Percentiles rank a stretch among this genome's conserved stretches.
Evolutionary conservation across 2,797 vertebrate genomes (phyloP).

Genomic region (Sebastes miniatus): DNA sequence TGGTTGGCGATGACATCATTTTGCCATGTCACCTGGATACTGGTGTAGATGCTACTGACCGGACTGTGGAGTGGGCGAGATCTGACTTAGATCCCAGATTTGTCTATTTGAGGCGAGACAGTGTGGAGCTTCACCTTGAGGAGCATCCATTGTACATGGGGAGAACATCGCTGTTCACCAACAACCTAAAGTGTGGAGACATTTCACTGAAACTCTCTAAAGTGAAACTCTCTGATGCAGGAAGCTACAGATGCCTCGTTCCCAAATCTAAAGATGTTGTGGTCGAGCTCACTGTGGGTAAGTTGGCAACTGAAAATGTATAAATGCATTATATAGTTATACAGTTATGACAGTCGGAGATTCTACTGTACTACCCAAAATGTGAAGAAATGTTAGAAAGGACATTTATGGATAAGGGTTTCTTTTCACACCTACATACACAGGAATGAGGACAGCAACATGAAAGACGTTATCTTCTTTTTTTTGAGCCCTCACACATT

Average conservation of each 20-base stretch:
- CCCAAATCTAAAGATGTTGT: not conserved
- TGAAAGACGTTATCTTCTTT: not conserved
- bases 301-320: not conserved
- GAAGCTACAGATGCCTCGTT: not conserved
- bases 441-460: not conserved
- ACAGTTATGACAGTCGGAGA: not conserved
- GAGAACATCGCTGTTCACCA: conserved; percentile 38
- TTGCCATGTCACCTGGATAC: conserved; percentile 22
- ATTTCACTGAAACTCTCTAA: conserved; percentile 26
- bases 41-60: not conserved
- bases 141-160: conserved; percentile 19
- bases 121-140: not conserved
- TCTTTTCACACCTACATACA: too few relatives aligned
- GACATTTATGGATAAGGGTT: too few relatives aligned
- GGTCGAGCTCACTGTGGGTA: not conserved
- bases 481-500: not conserved
- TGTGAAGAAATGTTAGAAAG: too few relatives aligned
- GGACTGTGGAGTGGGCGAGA: conserved; percentile 43
- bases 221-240: conserved; percentile 34
- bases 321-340: not conserved
- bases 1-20: conserved; percentile 24
- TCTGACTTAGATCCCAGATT: not conserved
- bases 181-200: conserved; percentile 51
- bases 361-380: not conserved
- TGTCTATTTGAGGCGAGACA: conserved; percentile 3